Base-by-base conservation (phyloP, 2,888 invertebrate species). In the Leptopterna dolabrata region DNA sequence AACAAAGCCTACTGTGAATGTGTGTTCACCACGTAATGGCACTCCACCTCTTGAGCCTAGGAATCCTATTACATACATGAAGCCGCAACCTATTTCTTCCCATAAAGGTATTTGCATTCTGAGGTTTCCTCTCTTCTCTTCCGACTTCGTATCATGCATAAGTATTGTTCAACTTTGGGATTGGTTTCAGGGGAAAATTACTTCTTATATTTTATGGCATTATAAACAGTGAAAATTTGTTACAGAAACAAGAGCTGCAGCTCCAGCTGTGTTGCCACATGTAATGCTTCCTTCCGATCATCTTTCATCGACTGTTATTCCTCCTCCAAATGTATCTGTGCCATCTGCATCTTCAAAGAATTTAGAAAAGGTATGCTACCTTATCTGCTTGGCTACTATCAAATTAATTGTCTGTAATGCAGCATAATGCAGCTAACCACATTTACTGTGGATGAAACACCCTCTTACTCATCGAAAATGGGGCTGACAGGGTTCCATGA, bases 341-440 rank as follows among this genome's bases (percentile, higher is more conserved):
- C 90, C 91, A 19, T 88, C 90, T 6, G 78, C 90, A 36, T 88
- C 90, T 13, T 90, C 91, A 30, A 93, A 93, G 90, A 91, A 90
- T 89, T 90, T 91, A 43, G 93, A 93, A 90, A 93, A 93, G 92
- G 93, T 93, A 90, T 24, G 51, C 30, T 7, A 1, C n/a, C 36
- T 78, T 36, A 9, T 76, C 7, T 24, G 7, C n/a, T 76, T n/a
- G 76, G 70, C n/a, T n/a, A n/a, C n/a, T n/a, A n/a, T n/a, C n/a
- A n/a, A n/a, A n/a, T n/a, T n/a, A n/a, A n/a, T n/a, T n/a, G n/a
- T n/a, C n/a, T n/a, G n/a, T n/a, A n/a, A n/a, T n/a, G n/a, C n/a
- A n/a, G n/a, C n/a, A n/a, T n/a, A n/a, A n/a, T n/a, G n/a, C n/a
- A n/a, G n/a, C n/a, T n/a, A n/a, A n/a, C n/a, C n/a, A n/a, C n/a